Evolutionary conservation across 23 tunicate species (phyloP).

Genomic region (Ciona savignyi): DNA sequence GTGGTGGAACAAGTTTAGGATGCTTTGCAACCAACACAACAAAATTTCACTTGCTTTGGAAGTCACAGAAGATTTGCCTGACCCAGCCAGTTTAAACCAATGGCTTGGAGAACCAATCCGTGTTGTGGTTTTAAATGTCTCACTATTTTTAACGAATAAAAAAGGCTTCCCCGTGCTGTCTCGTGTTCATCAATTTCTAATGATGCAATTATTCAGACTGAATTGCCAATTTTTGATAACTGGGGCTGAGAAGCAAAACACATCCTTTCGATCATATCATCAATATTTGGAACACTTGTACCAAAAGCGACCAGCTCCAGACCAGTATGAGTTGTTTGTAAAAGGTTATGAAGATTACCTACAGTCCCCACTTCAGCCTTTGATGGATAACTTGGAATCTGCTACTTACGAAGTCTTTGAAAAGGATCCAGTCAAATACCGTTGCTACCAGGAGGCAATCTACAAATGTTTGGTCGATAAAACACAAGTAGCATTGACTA

Average conservation of each 20-base stretch:
- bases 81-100: constrained; percentile 27
- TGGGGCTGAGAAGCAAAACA: constrained; percentile 17
- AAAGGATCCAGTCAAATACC: constrained; percentile 94
- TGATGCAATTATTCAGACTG: constrained; percentile 43
- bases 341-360: constrained; percentile 83
- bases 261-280: constrained; percentile 41
- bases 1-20: constrained; percentile 88
- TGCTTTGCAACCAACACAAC: constrained; percentile 50
- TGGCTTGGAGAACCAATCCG: constrained; percentile 94
- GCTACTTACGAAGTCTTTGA: constrained; percentile 96
- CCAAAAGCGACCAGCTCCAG: constrained; percentile 33
- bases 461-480: constrained; percentile 28
- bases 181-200: constrained; percentile 66
- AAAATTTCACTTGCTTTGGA: constrained; percentile 58
- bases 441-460: constrained; percentile 66
- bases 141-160: constrained; percentile 56
- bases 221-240: constrained; percentile 66
- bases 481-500: neutral
- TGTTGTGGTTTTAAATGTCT: constrained; percentile 41
- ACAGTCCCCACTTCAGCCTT: constrained; percentile 94
- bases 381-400: constrained; percentile 98
- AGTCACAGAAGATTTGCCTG: constrained; percentile 72
- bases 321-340: constrained; percentile 61
- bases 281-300: constrained; percentile 60
- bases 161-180: constrained; percentile 93